phyloP scores from a whole-genome alignment of 2,113 vertebrate species.

The Stictonetta naevosa region DNA sequence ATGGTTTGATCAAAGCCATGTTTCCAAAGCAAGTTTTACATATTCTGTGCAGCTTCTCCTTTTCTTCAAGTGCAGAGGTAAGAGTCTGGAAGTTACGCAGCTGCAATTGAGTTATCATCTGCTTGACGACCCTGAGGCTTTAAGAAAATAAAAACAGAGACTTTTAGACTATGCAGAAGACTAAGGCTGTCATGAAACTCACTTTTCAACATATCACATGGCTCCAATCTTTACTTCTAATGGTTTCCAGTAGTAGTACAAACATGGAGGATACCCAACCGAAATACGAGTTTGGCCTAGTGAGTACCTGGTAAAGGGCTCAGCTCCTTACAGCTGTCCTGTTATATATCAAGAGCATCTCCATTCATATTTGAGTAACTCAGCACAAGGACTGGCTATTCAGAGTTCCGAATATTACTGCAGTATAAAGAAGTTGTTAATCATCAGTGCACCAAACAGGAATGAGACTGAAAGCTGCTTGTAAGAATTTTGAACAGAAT shows the following conservation, averaged over 20 bases:
- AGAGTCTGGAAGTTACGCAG: constrained; percentile 77
- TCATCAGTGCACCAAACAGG: neutral
- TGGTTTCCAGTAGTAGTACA: neutral
- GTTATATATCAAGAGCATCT: neutral
- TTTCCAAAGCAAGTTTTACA: neutral
- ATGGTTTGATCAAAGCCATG: constrained; percentile 40
- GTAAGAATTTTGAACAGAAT: neutral
- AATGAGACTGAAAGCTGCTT: neutral
- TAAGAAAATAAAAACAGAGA: neutral
- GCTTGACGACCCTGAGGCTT: constrained; percentile 93
- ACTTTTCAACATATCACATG: neutral
- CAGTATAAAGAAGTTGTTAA: neutral
- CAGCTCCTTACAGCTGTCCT: neutral
- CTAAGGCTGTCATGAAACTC: neutral
- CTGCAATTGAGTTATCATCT: constrained; percentile 88
- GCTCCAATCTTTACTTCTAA: neutral
- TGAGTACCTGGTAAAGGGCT: neutral
- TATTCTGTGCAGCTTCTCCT: neutral
- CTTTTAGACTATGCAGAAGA: neutral
- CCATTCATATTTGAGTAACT: neutral
- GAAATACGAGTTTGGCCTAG: neutral
- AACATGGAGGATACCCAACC: neutral
- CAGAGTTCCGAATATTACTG: neutral
- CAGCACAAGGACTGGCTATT: neutral
- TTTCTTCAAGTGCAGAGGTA: constrained; percentile 8